Percentiles rank a stretch among this genome's conserved stretches.
Evolutionary conservation across 1,140 invertebrate species (phyloP).

Genomic region (Popillia japonica): DNA sequence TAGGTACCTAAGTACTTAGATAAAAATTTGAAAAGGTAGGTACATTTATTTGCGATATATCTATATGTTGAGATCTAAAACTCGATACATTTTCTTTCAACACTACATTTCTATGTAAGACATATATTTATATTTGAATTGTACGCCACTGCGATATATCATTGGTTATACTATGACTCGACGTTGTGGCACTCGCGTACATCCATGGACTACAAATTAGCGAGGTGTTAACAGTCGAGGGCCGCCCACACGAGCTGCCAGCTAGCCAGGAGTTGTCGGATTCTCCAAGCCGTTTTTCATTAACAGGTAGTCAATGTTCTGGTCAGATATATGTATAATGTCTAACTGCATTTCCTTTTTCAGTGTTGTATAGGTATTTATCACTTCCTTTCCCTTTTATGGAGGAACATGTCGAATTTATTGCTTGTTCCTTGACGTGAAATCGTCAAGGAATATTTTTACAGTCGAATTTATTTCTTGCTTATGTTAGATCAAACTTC

Average conservation of each 20-base stretch:
- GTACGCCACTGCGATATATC: too few species aligned
- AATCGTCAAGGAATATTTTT: background rate
- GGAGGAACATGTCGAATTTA: slow-evolving; percentile 13
- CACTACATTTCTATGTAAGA: too few species aligned
- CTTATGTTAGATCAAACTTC: too few species aligned
- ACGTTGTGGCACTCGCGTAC: slow-evolving; percentile 27
- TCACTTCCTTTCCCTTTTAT: slow-evolving; percentile 33
- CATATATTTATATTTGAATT: too few species aligned
- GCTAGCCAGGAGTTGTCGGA: background rate
- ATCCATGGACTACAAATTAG: slow-evolving; percentile 31
- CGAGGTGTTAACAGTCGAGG: slow-evolving; percentile 36
- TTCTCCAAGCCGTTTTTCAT: background rate
- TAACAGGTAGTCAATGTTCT: slow-evolving; percentile 25
- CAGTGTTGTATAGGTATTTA: slow-evolving; percentile 12
- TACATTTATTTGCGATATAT: too few species aligned
- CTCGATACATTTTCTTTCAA: too few species aligned
- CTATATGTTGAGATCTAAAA: too few species aligned
- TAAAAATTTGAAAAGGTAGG: too few species aligned
- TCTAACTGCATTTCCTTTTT: slow-evolving; percentile 31
- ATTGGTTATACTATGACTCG: slow-evolving; percentile 18
- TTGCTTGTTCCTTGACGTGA: slow-evolving; percentile 14
- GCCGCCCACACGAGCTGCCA: slow-evolving; percentile 7
- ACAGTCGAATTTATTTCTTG: too few species aligned
- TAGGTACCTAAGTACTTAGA: background rate
- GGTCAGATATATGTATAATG: slow-evolving; percentile 26